Conservation (phyloP, 2,113 vertebrate species). For the Guaruba guarouba region DNA sequence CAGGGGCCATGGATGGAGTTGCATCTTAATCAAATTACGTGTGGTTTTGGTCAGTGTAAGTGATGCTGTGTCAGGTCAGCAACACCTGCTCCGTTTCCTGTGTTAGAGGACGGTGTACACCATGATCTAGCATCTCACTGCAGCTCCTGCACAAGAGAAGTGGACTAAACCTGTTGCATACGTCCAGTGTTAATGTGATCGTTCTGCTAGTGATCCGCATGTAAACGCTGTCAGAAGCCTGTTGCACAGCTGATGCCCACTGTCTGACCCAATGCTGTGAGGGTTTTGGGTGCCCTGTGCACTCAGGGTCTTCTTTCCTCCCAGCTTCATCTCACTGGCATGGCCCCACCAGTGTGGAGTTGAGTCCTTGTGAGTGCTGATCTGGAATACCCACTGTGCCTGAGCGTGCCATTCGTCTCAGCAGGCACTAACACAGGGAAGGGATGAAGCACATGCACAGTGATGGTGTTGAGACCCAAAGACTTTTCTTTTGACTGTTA, state of each 20-base stretch:
- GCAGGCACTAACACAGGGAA: rapidly evolving
- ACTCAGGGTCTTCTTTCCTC: neutral
- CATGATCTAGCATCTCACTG: neutral
- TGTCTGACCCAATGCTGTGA: rapidly evolving
- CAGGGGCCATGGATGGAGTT: rapidly evolving
- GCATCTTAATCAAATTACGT: rapidly evolving
- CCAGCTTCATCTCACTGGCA: rapidly evolving
- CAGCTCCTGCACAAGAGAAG: neutral
- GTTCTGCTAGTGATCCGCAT: neutral
- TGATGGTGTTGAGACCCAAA: neutral
- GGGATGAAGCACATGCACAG: neutral
- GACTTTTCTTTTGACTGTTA: neutral
- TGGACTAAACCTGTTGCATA: rapidly evolving
- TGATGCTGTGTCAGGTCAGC: neutral
- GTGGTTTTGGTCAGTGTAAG: neutral
- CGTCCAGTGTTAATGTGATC: rapidly evolving
- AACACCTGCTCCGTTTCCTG: neutral
- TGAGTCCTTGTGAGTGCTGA: rapidly evolving
- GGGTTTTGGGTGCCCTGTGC: neutral
- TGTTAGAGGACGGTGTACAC: neutral
- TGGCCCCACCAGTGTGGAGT: rapidly evolving
- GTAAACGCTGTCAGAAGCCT: neutral
- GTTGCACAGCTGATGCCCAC: rapidly evolving
- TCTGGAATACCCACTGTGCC: neutral
- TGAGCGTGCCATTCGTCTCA: rapidly evolving